Evolutionary conservation across 2,797 vertebrate genomes (phyloP).

Genomic region (Phoeniculus purpureus): DNA sequence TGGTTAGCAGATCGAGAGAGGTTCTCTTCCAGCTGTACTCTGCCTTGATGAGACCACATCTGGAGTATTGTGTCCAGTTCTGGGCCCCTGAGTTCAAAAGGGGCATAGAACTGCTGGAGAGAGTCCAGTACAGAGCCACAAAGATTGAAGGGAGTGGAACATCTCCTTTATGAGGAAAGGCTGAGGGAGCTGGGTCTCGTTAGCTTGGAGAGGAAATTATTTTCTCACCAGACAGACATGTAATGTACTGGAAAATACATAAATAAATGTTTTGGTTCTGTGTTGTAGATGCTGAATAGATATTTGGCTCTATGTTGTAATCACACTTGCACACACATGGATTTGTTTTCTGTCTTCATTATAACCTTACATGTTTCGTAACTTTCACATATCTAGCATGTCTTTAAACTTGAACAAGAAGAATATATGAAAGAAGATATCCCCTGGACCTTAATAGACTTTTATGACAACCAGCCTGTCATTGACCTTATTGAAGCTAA

Average conservation of each 20-base stretch:
- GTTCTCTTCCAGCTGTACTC: no score
- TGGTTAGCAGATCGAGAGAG: no score
- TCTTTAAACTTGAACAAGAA: constrained; percentile 99
- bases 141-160: no score
- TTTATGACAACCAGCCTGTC: constrained; percentile 96
- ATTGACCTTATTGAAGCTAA: constrained; percentile 98
- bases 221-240: not conserved
- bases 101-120: no score
- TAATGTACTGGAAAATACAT: not conserved
- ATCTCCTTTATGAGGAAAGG: no score
- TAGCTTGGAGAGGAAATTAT: not conserved
- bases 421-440: constrained; percentile 99
- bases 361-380: not conserved
- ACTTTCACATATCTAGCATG: constrained; percentile 82
- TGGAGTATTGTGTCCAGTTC: no score
- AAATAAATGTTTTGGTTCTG: not conserved
- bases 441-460: constrained; percentile 96
- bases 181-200: no score
- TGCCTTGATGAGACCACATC: no score
- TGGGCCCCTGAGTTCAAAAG: no score
- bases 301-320: not conserved
- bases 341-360: not conserved
- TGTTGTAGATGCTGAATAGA: not conserved
- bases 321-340: not conserved
- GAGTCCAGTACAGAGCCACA: no score